Evolutionary conservation across 2,113 vertebrate genomes (phyloP).

Genomic region (Phrynosoma blainvillii): DNA sequence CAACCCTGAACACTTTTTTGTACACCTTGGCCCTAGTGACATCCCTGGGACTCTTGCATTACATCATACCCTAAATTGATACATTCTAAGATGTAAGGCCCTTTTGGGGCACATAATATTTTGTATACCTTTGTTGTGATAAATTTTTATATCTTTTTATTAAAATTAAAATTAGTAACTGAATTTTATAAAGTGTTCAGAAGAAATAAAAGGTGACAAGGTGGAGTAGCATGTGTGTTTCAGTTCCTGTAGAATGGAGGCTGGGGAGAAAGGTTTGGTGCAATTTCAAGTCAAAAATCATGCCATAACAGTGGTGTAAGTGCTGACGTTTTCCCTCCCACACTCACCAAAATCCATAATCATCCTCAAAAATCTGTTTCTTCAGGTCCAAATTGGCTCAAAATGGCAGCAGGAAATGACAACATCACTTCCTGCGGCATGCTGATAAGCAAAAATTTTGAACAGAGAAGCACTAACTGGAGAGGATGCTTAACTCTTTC

Average conservation of each 20-base stretch:
- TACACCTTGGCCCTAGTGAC: not conserved
- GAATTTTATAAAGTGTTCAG: conserved; percentile 40
- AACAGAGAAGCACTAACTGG: not conserved
- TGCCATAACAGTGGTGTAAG: too few relatives aligned
- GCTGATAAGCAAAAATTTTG: too few relatives aligned
- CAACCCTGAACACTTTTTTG: not conserved
- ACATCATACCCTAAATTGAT: not conserved
- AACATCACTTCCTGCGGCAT: too few relatives aligned
- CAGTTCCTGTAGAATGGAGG: not conserved
- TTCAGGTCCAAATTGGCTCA: too few relatives aligned
- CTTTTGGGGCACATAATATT: conserved; percentile 29
- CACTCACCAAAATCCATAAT: too few relatives aligned
- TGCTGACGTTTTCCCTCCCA: too few relatives aligned
- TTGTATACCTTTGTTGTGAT: conserved; percentile 24
- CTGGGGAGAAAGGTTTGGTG: not conserved
- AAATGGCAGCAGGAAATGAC: too few relatives aligned
- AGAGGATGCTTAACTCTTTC: not conserved
- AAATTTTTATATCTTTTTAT: conserved; percentile 56
- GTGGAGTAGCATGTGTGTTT: not conserved
- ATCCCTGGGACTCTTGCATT: not conserved
- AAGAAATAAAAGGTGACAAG: conserved; percentile 52
- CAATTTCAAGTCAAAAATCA: too few relatives aligned
- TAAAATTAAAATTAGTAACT: conserved; percentile 54
- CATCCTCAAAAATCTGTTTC: too few relatives aligned
- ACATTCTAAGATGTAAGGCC: conserved; percentile 24